Evolutionary conservation across 2,113 vertebrate species (phyloP).

Genomic region (Boleophthalmus pectinirostris): DNA sequence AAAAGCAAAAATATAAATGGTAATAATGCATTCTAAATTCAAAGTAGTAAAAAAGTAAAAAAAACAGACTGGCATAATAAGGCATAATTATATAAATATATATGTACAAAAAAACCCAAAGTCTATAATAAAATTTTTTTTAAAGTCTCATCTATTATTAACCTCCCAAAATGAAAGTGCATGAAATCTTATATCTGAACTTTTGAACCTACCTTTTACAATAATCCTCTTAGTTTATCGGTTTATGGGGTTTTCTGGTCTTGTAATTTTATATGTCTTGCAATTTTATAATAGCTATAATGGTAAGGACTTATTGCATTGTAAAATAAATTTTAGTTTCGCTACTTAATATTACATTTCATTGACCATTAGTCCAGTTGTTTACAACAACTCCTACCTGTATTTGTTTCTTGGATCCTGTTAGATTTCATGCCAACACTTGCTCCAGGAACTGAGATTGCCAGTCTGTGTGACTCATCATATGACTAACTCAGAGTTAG

Average conservation of each 20-base stretch:
- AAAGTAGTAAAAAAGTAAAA: too few species aligned
- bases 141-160: too few species aligned
- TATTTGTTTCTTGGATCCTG: background rate
- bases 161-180: too few species aligned
- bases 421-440: background rate
- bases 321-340: background rate
- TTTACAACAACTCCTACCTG: background rate
- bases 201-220: too few species aligned
- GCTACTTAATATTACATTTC: background rate
- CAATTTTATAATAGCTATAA: background rate
- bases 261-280: too few species aligned
- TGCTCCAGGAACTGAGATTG: background rate
- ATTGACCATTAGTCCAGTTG: background rate
- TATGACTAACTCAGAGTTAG: slow-evolving; percentile 28
- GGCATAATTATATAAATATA: too few species aligned
- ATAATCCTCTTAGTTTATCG: background rate
- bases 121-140: too few species aligned
- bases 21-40: too few species aligned
- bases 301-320: background rate
- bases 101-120: too few species aligned
- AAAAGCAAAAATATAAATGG: too few species aligned
- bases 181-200: background rate
- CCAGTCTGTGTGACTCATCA: slow-evolving; percentile 41
- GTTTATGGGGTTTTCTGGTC: background rate
- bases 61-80: too few species aligned